phyloP scores from a whole-genome alignment of 2,888 invertebrate genomes.

The Ethmia dodecea region DNA sequence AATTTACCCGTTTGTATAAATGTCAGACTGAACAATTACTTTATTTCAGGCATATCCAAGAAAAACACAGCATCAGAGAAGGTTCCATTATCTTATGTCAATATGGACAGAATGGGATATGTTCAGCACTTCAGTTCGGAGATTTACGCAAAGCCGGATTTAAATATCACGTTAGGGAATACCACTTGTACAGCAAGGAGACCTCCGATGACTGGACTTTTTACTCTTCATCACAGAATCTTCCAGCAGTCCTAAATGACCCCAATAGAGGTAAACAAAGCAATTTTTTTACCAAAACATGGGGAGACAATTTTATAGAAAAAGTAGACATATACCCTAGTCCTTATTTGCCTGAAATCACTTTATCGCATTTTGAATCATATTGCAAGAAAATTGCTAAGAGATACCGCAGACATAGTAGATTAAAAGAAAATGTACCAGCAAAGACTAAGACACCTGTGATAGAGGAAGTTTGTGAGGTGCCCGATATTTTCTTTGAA shows the following conservation, averaged over 20 bases:
- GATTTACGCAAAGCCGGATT: constrained; percentile 93
- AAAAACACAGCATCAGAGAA: constrained; percentile 88
- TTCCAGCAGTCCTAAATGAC: constrained; percentile 97
- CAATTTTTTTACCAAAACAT: constrained; percentile 97
- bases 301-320: constrained; percentile 97
- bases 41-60: constrained; percentile 84
- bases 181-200: constrained; percentile 68
- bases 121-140: constrained; percentile 91
- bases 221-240: constrained; percentile 94
- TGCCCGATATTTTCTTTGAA: constrained; percentile 92
- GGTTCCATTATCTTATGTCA: constrained; percentile 92
- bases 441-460: constrained; percentile 63
- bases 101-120: constrained; percentile 92
- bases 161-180: constrained; percentile 88
- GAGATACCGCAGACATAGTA: constrained; percentile 80
- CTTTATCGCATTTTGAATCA: constrained; percentile 88
- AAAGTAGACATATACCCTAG: constrained; percentile 86
- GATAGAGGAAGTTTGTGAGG: constrained; percentile 77
- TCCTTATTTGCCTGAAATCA: constrained; percentile 89
- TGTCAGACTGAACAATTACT: constrained; percentile 5
- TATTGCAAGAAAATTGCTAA: constrained; percentile 89
- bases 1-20: constrained; percentile 2
- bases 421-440: constrained; percentile 65
- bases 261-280: constrained; percentile 93
- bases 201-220: constrained; percentile 85